These are phyloP conservation scores for Galagoides demidoff DNA, from an alignment of 2,797 vertebrate species.

Conservation along the genomic window DNA sequence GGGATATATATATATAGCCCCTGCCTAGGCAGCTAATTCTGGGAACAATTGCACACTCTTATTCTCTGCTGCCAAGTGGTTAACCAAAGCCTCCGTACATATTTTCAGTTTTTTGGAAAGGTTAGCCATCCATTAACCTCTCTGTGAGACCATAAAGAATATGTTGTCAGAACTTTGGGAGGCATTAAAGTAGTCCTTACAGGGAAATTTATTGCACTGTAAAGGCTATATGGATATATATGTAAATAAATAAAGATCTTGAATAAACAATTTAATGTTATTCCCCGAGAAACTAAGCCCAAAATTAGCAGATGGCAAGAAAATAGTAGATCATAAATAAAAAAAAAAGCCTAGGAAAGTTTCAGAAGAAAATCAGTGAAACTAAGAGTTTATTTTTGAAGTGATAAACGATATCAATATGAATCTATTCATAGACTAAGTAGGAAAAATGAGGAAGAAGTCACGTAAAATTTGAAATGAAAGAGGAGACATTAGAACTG, in stretches of 20 bases:
- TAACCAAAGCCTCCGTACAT: neutral
- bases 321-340: neutral
- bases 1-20: neutral
- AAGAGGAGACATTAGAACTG: neutral
- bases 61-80: neutral
- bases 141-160: constrained; percentile 48
- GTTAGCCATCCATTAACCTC: neutral
- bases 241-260: neutral
- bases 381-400: neutral
- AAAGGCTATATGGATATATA: neutral
- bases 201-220: neutral
- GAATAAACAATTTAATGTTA: neutral
- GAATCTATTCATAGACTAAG: neutral
- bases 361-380: neutral
- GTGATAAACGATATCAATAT: neutral
- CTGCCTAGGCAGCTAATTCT: neutral
- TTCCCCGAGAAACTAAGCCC: neutral
- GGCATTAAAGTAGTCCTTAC: neutral
- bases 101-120: constrained; percentile 49
- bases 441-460: neutral
- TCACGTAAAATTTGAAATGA: neutral
- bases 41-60: neutral
- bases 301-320: neutral
- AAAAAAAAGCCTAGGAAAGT: neutral
- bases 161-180: neutral